A percentile compares a stretch with the other conserved stretches of the same genome.
Evolutionary conservation across 2,113 vertebrate species (phyloP).

Genomic region (Lanius collurio): DNA sequence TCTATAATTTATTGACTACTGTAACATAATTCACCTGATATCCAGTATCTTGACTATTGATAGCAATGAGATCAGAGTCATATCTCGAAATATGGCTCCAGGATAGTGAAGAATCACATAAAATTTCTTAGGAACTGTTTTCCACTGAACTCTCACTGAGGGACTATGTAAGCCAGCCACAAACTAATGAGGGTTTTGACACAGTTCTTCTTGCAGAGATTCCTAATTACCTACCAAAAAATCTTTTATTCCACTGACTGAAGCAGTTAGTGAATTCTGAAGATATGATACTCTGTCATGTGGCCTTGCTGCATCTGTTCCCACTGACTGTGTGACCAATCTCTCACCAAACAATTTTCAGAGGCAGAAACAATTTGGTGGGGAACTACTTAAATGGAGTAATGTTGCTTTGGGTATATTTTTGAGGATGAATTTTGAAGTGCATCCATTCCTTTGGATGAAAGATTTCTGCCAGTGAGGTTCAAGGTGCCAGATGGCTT

Average conservation of each 20-base stretch:
- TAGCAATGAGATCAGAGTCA: not conserved
- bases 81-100: not conserved
- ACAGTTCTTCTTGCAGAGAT: not conserved
- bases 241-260: not conserved
- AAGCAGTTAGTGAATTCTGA: not conserved
- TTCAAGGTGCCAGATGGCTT: not conserved
- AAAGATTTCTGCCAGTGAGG: not conserved
- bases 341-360: not conserved
- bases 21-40: not conserved
- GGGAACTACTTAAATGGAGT: not conserved
- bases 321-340: not conserved
- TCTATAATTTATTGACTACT: not conserved
- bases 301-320: not conserved
- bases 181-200: not conserved
- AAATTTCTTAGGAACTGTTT: not conserved
- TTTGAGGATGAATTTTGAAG: not conserved
- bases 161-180: not conserved
- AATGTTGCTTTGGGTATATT: not conserved
- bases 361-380: not conserved
- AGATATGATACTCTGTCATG: not conserved
- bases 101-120: not conserved
- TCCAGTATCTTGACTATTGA: not conserved
- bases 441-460: not conserved
- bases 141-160: not conserved
- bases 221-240: not conserved